Conservation (phyloP, 2,888 invertebrate genomes). For the Andrena chrysosceles region DNA sequence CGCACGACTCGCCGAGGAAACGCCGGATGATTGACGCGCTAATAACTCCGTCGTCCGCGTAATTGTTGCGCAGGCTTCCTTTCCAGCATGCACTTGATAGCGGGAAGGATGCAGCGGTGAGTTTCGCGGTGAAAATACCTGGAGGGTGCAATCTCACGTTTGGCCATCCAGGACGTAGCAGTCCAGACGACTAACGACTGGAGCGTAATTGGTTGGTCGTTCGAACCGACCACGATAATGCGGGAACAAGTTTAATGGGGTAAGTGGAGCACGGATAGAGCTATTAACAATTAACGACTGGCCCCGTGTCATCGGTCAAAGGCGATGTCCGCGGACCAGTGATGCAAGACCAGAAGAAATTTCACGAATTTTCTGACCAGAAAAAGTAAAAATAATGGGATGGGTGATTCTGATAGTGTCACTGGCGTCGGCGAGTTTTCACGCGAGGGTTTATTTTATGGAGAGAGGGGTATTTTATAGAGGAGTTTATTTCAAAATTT, state of each 20-base stretch:
- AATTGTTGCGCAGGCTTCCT: slow-evolving; percentile 9
- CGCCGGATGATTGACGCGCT: slow-evolving; percentile 30
- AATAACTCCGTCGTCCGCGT: slow-evolving; percentile 26
- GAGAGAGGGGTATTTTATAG: no score
- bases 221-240: slow-evolving; percentile 60
- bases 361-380: background rate
- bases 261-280: slow-evolving; percentile 71
- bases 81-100: slow-evolving; percentile 10
- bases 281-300: slow-evolving; percentile 71
- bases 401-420: no score
- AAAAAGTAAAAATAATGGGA: background rate
- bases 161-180: slow-evolving; percentile 47
- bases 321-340: background rate
- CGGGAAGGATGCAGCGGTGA: background rate
- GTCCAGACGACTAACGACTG: slow-evolving; percentile 61
- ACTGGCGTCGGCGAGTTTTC: no score
- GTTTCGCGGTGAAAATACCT: slow-evolving; percentile 43
- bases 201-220: slow-evolving; percentile 58
- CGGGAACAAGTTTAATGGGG: slow-evolving; percentile 71
- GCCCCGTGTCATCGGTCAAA: slow-evolving; percentile 46
- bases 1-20: slow-evolving; percentile 20
- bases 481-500: no score
- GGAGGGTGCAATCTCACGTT: slow-evolving; percentile 58
- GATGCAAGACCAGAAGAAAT: background rate
- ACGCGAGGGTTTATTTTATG: no score